These are phyloP conservation scores for Colletes latitarsis DNA, from an alignment of 1,140 invertebrate genomes.

Conservation along the genomic window DNA sequence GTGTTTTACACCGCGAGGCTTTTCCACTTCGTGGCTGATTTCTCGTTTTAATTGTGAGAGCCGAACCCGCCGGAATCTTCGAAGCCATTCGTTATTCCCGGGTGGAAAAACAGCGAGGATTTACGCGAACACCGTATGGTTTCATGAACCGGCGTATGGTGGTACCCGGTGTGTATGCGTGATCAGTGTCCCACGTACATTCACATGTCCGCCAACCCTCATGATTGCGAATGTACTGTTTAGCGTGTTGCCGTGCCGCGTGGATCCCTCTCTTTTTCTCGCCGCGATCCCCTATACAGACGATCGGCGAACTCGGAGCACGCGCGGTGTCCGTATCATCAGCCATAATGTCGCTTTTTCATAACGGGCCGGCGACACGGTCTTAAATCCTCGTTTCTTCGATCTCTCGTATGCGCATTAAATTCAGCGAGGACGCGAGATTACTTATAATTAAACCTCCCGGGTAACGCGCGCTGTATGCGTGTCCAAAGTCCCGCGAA, in stretches of 20 bases:
- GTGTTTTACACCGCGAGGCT: slow-evolving; percentile 29
- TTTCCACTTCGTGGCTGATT: slow-evolving; percentile 26
- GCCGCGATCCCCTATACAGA: background rate
- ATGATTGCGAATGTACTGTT: slow-evolving; percentile 47
- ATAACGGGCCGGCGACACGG: slow-evolving; percentile 40
- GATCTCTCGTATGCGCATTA: slow-evolving; percentile 42
- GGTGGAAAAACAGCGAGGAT: slow-evolving; percentile 30
- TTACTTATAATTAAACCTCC: slow-evolving; percentile 53
- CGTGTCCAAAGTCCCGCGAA: slow-evolving; percentile 33
- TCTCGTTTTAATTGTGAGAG: slow-evolving; percentile 39
- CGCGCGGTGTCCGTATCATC: slow-evolving; percentile 35
- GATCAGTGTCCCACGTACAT: slow-evolving; percentile 38
- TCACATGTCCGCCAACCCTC: slow-evolving; percentile 47
- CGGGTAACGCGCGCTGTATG: slow-evolving; percentile 15
- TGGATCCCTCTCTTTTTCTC: slow-evolving; percentile 1
- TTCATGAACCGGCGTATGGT: slow-evolving; percentile 2
- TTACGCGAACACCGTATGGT: slow-evolving; percentile 23
- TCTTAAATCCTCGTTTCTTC: slow-evolving; percentile 46
- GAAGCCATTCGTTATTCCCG: slow-evolving; percentile 33
- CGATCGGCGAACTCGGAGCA: background rate
- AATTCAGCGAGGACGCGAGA: slow-evolving; percentile 50
- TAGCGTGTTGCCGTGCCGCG: slow-evolving; percentile 18
- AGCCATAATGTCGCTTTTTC: slow-evolving; percentile 48
- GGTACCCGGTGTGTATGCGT: slow-evolving; percentile 34
- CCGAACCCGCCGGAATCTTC: slow-evolving; percentile 8